Evolutionary conservation across 2,797 vertebrate genomes (phyloP), one percentile per base, ranked within the genome.

Genomic region (Mormyrops boulengeri): DNA sequence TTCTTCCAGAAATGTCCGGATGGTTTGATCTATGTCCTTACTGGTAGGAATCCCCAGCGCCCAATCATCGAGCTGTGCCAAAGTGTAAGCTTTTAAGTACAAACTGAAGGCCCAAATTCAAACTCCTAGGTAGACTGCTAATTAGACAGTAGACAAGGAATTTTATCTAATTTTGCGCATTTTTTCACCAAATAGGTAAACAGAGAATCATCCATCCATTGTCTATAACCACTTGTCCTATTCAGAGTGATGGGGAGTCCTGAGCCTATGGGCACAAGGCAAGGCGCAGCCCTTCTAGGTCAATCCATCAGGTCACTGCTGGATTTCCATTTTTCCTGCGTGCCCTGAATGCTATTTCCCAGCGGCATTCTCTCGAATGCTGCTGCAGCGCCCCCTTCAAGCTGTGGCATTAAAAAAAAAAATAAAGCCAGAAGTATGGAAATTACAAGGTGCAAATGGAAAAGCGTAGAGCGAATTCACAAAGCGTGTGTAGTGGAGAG

Each of bases 381-480:
- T 12, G 2, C 22, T 12, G 60, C 22, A 66, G 60, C 60, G 9
- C 26, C 60, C 26, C 9, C 66, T 69, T 14, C 26, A 34, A 69
- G 66, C 66, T 69, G 66, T 34, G 30, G 66, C 26, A 69, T 69
- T 30, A 9, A 26, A 11, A 69, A 34, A 34, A 66, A 30, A 4
- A 5, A 34, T 14, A 5, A 69, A 34, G 30, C 4, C 30, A 69
- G 26, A 69, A 69, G 30, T 69, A 82, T 82, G 77, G 41, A 47
- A 82, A 82, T 82, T 82, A 44, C 77, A 82, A 82, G 38, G 77
- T 82, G 77, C 38, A 44, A 82, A 82, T 82, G 77, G 77, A 82
- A 47, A 82, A 44, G 77, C 19, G 7, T 3, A 17, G 77, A 82
- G 77, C 77, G 17, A 47, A 47, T 82, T 82, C 41, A 2, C 77